Base-by-base conservation (phyloP, 2,797 vertebrate genomes). In the Acridotheres tristis region DNA sequence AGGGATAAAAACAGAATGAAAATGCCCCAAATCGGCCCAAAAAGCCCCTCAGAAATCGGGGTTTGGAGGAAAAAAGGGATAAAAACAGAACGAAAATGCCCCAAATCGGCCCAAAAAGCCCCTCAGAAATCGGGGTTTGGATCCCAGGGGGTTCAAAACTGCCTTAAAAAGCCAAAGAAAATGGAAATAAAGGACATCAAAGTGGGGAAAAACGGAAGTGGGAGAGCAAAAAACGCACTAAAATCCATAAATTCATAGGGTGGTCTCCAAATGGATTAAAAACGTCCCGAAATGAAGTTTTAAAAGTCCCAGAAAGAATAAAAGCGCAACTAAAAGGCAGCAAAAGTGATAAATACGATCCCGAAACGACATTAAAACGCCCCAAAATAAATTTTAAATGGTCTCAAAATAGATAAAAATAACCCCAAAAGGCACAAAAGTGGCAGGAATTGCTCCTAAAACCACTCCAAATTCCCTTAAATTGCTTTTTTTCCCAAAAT, bases 401-500 rank as follows among this genome's bases (percentile, higher is more conserved):
- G 4, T 19, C 9, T 13, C 53, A 32, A 40, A 61, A 20, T 10
- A 3, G 9, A 20, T 5, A 14, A 14, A 61, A 14, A 40, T 3
- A 3, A 18, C 29, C 7, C 2, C 7, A 30, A 30, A 53, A 30
- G 4, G 7, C 1, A 20, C 1, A 4, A 61, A 20, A 5, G 3
- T 7, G 21, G 12, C 34, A 27, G 26, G 36, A 40, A 29, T 27
- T 59, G 9, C 3, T 29, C 8, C 26, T 9, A 29, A 61, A 19
- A 27, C 3, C 19, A 10, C 2, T 12, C 12, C 6, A 10, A 40
- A 40, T 29, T 9, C 3, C 4, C 12, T 14, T 13, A 40, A 27
- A 10, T 38, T 38, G 13, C 0, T 13, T 9, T 27, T 38, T 18
- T 38, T 27, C 7, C 13, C 4, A 19, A 26, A 38, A 12, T 6